Base-by-base conservation (phyloP, 2,888 invertebrate species). In the Cryptops parisi region DNA sequence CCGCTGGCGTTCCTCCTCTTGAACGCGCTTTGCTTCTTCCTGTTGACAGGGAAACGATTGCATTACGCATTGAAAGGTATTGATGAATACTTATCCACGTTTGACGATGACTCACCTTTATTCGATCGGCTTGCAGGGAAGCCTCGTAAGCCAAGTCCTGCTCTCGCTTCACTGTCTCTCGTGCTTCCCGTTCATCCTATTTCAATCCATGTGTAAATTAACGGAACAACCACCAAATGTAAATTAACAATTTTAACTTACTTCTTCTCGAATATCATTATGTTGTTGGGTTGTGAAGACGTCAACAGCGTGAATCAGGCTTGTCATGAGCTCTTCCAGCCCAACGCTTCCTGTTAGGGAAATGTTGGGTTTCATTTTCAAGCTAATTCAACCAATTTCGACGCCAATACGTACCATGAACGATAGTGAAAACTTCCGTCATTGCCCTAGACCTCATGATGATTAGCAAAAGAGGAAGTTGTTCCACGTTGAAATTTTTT, bases 81-180 rank as follows among this genome's bases (percentile, higher is more conserved):
- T n/a, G n/a, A n/a, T n/a, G n/a, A n/a, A n/a, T n/a, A n/a, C n/a
- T n/a, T n/a, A n/a, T n/a, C n/a, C n/a, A 33, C 38, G 38, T n/a
- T 33, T 12, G 21, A 25, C 47, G 19, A 27, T 50, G 49, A n/a
- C n/a, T n/a, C n/a, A n/a, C n/a, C 38, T 56, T 56, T 9, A 50
- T 66, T 57, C 66, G 79, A 69, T 89, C 89, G 0, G 81, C 83
- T 65, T 84, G 84, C 52, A 96, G 75, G 61, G 93, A 93, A 65
- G 78, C 81, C 68, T 88, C 81, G 71, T 90, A 96, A 0, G 94
- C 94, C 68, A 81, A 80, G 72, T 96, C 93, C 72, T 96, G 94
- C 69, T 94, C 93, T 62, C 80, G 77, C 70, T 91, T 90, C 52
- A 96, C 88, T 62, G 78, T 75, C 70, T 93, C 91, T 53, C 94